Evolutionary conservation across 2,797 vertebrate species (phyloP).

Genomic region (Limnodromus scolopaceus): DNA sequence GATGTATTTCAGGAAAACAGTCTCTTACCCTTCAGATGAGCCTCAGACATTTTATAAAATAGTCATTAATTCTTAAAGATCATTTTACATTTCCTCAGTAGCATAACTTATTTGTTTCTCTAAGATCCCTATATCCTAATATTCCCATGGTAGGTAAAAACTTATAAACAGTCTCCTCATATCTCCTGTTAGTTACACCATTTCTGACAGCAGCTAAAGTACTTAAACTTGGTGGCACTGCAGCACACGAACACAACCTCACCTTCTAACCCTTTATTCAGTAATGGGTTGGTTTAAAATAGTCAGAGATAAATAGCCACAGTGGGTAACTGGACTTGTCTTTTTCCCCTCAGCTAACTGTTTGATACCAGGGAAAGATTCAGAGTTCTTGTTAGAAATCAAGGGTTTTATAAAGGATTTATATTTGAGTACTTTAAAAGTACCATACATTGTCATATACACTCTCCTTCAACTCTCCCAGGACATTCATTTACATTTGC

Average conservation of each 20-base stretch:
- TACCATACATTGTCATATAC: neutral
- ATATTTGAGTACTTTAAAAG: neutral
- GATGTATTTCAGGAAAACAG: neutral
- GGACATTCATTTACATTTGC: neutral
- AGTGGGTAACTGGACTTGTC: neutral
- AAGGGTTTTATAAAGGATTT: neutral
- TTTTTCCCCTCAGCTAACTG: neutral
- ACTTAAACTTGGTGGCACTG: neutral
- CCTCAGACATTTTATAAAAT: neutral
- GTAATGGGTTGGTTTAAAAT: neutral
- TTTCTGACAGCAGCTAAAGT: neutral
- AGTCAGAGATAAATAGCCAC: neutral
- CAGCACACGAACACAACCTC: neutral
- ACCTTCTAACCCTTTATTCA: neutral
- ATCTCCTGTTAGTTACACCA: neutral
- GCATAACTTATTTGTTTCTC: neutral
- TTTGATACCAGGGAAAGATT: neutral
- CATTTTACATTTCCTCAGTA: neutral
- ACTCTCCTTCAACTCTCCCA: neutral
- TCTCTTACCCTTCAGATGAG: neutral
- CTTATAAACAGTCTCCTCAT: fast-evolving
- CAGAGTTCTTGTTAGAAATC: neutral
- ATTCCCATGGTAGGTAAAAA: neutral
- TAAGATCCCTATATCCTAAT: neutral
- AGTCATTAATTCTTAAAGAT: neutral